These are phyloP conservation scores for Yponomeuta cagnagella DNA, from an alignment of 2,888 invertebrate species.

Conservation along the genomic window DNA sequence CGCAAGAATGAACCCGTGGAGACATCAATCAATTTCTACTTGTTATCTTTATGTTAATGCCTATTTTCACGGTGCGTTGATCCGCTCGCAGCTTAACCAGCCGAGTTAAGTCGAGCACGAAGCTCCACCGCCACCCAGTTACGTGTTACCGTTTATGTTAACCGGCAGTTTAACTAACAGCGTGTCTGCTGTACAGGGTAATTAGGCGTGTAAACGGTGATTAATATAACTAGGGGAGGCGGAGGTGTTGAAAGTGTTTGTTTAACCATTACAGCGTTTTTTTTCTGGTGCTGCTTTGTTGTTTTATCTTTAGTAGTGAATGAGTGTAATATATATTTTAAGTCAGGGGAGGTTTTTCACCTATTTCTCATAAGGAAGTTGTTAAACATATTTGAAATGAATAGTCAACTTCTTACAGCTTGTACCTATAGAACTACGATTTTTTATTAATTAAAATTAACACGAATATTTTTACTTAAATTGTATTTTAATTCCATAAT, in stretches of 20 bases:
- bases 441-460: too few species aligned
- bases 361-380: too few species aligned
- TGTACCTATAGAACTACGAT: too few species aligned
- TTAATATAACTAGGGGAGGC: slow-evolving; percentile 1
- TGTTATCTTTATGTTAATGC: too few species aligned
- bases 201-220: slow-evolving; percentile 3
- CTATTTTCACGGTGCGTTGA: too few species aligned
- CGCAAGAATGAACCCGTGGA: too few species aligned
- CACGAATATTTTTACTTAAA: too few species aligned
- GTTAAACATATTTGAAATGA: too few species aligned
- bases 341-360: not conserved
- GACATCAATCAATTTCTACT: too few species aligned
- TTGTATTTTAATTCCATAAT: too few species aligned
- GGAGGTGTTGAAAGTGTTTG: not conserved
- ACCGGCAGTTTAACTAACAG: slow-evolving; percentile 5
- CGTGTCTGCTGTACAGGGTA: not conserved
- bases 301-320: not conserved
- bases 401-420: too few species aligned
- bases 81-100: not conserved
- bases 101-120: slow-evolving; percentile 3
- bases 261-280: not conserved
- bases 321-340: not conserved
- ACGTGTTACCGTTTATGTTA: slow-evolving; percentile 11
- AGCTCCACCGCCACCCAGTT: slow-evolving; percentile 6
- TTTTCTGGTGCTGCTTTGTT: not conserved